phyloP scores from a whole-genome alignment of 1,140 invertebrate genomes.

The Holotrichia oblita region DNA sequence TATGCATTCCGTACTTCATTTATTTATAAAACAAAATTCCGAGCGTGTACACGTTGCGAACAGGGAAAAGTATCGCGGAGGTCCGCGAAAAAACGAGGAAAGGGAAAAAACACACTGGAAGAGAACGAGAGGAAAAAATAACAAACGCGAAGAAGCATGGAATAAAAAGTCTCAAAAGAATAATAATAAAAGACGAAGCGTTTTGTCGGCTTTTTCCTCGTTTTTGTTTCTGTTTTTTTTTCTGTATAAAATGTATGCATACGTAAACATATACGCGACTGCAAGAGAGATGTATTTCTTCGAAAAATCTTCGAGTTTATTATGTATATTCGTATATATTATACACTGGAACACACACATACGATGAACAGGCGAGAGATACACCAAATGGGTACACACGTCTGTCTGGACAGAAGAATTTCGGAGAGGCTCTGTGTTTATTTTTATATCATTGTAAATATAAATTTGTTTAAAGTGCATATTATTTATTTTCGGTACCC shows the following conservation, averaged over 20 bases:
- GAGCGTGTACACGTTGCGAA: not conserved
- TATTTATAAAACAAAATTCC: constrained; percentile 33
- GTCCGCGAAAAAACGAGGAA: no score
- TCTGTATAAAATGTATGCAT: not conserved
- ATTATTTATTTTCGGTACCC: constrained; percentile 43
- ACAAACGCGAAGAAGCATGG: not conserved
- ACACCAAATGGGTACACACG: not conserved
- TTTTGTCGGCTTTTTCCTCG: not conserved
- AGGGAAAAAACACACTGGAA: no score
- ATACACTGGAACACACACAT: not conserved
- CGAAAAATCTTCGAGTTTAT: constrained; percentile 15
- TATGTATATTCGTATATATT: constrained; percentile 3
- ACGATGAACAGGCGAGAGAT: not conserved
- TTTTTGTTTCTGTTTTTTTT: not conserved
- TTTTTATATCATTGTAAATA: constrained; percentile 42
- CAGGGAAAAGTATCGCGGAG: not conserved
- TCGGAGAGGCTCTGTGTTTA: constrained; percentile 17
- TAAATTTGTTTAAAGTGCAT: constrained; percentile 45
- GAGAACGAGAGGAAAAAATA: no score
- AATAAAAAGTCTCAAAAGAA: constrained; percentile 13
- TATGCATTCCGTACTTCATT: constrained; percentile 21
- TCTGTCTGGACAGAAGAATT: not conserved
- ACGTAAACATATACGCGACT: not conserved
- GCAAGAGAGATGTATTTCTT: constrained; percentile 12
- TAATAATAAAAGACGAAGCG: constrained; percentile 20